These are phyloP conservation scores for Acanthococcus lagerstroemiae DNA, from an alignment of 2,888 invertebrate genomes.

Conservation along the genomic window DNA sequence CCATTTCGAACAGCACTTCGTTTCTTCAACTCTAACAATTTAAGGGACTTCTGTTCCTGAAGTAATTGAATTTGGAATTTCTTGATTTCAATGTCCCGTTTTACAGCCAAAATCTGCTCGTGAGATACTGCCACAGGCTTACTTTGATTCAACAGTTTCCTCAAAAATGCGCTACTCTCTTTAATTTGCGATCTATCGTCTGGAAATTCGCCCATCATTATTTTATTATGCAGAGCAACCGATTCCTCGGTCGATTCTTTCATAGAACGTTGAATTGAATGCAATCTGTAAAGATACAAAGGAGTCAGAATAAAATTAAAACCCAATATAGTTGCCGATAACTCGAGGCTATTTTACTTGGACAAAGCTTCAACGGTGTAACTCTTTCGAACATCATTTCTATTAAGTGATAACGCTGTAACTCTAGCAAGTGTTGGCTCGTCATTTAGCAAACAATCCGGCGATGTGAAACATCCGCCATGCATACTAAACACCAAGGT, in stretches of 20 bases:
- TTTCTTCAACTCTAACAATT: conserved; percentile 51
- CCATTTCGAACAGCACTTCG: conserved; percentile 54
- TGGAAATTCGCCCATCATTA: conserved; percentile 43
- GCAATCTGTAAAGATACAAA: conserved; percentile 43
- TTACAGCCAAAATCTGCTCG: conserved; percentile 53
- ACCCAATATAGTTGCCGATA: background rate
- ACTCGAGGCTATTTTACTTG: conserved; percentile 40
- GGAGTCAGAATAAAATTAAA: conserved; percentile 2
- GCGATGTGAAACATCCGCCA: conserved; percentile 70
- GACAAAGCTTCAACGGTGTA: conserved; percentile 62
- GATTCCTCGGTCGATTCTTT: conserved; percentile 57
- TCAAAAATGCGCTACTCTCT: conserved; percentile 37
- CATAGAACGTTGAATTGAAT: conserved; percentile 59
- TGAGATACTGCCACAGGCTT: conserved; percentile 35
- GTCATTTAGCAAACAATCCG: conserved; percentile 42
- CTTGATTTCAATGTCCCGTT: conserved; percentile 59
- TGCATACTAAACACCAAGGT: conserved; percentile 77
- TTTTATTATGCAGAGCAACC: conserved; percentile 42
- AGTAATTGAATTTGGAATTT: conserved; percentile 59
- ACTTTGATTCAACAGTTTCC: conserved; percentile 37
- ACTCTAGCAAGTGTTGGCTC: conserved; percentile 41
- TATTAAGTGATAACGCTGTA: conserved; percentile 47
- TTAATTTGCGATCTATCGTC: conserved; percentile 34
- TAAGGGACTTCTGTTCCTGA: conserved; percentile 58
- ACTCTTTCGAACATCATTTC: conserved; percentile 58